phyloP scores from a whole-genome alignment of 2,797 vertebrate species.

The Spinibarbus caldwelli region DNA sequence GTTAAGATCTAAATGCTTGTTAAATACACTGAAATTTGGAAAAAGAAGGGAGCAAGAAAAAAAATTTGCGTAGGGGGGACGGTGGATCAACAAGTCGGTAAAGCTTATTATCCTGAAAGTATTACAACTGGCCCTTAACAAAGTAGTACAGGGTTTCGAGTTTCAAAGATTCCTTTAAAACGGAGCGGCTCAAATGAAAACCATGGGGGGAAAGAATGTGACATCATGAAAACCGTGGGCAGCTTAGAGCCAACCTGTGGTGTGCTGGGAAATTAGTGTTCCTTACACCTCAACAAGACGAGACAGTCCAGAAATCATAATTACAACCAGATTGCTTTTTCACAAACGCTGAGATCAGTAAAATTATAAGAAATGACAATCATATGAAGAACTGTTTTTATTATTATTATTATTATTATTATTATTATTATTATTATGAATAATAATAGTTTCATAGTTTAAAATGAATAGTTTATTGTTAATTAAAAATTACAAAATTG shows the following conservation, averaged over 20 bases:
- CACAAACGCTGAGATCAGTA: not conserved
- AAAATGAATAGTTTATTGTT: not conserved
- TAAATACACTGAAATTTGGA: conserved; percentile 83
- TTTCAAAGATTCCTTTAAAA: conserved; percentile 84
- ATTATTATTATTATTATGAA: not conserved
- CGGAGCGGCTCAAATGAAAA: conserved; percentile 79
- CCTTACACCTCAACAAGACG: conserved; percentile 55
- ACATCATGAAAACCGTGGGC: conserved; percentile 76
- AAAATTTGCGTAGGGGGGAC: conserved; percentile 69
- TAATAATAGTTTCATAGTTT: not conserved
- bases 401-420: not conserved
- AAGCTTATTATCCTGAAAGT: conserved; percentile 85
- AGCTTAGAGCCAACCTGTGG: conserved; percentile 45
- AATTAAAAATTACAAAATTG: not conserved
- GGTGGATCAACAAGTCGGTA: conserved; percentile 80
- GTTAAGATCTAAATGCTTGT: conserved; percentile 89
- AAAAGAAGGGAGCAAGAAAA: conserved; percentile 61
- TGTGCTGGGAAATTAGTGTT: conserved; percentile 48
- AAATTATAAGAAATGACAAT: conserved; percentile 14
- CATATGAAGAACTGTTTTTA: not conserved
- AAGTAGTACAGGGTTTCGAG: conserved; percentile 75
- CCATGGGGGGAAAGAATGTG: conserved; percentile 81
- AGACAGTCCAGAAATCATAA: conserved; percentile 35
- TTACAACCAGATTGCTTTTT: conserved; percentile 21
- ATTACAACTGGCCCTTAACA: conserved; percentile 86